Evolutionary conservation across 2,797 vertebrate genomes (phyloP).

Genomic region (Sparidentex hasta): DNA sequence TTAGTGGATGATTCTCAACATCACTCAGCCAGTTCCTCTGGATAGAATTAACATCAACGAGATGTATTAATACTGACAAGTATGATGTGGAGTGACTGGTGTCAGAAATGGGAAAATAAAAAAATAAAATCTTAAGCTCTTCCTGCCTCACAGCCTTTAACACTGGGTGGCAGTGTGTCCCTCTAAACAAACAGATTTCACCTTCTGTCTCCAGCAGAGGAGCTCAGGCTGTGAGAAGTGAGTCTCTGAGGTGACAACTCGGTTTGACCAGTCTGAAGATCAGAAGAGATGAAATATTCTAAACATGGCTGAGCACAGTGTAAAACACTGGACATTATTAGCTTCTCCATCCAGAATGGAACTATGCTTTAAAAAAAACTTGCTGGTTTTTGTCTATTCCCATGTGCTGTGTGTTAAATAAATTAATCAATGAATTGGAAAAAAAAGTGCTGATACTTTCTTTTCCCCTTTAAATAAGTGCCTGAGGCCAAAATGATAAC

Average conservation of each 20-base stretch:
- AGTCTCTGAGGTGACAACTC: slow-evolving; percentile 17
- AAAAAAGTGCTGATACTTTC: background rate
- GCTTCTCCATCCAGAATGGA: background rate
- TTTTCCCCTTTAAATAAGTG: background rate
- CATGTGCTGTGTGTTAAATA: background rate
- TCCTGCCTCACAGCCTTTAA: slow-evolving; percentile 50
- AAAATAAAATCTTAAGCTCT: background rate
- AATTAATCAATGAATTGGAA: too few relatives aligned
- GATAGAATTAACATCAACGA: background rate
- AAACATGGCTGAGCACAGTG: background rate
- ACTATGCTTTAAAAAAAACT: background rate
- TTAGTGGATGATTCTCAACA: background rate
- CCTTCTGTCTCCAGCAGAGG: slow-evolving; percentile 51
- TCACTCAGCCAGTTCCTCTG: background rate
- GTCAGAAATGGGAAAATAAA: slow-evolving; percentile 16
- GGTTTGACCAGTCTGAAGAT: slow-evolving; percentile 31
- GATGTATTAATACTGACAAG: background rate
- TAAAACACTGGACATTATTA: background rate
- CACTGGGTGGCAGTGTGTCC: slow-evolving; percentile 87
- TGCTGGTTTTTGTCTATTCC: background rate
- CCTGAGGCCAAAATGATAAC: background rate
- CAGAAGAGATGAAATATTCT: slow-evolving; percentile 1
- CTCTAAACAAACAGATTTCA: slow-evolving; percentile 69
- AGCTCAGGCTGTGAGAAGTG: slow-evolving; percentile 28
- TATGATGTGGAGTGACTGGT: background rate